Conservation (phyloP, 2,888 invertebrate species). For the Nymphalis c-album region DNA sequence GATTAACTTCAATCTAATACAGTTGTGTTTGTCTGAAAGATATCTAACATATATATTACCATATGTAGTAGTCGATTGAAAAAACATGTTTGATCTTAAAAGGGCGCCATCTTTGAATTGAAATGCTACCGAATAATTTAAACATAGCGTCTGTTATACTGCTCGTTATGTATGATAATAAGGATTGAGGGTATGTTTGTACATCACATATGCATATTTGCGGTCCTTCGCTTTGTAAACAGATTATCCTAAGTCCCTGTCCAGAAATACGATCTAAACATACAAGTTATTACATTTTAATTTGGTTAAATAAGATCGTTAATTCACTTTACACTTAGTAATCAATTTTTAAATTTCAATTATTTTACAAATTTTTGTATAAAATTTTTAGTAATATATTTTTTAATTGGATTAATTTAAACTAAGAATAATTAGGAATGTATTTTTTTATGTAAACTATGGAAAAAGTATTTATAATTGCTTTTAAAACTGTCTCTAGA, state of each 20-base stretch:
- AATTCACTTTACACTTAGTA: too few species aligned
- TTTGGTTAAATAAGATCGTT: neutral
- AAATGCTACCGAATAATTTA: constrained; percentile 30
- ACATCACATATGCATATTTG: constrained; percentile 35
- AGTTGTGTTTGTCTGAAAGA: too few species aligned
- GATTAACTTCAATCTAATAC: too few species aligned
- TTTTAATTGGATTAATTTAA: too few species aligned
- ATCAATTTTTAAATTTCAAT: too few species aligned
- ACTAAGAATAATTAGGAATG: too few species aligned
- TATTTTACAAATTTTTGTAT: too few species aligned
- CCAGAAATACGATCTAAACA: constrained; percentile 22
- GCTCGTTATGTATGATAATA: constrained; percentile 35
- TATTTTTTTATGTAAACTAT: neutral
- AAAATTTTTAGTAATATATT: too few species aligned
- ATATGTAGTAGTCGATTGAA: neutral
- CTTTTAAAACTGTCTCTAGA: constrained; percentile 13
- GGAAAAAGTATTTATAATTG: constrained; percentile 21
- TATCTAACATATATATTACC: too few species aligned
- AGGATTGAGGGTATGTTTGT: constrained; percentile 31
- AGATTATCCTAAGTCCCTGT: constrained; percentile 26
- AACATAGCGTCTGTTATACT: constrained; percentile 18
- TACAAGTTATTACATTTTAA: neutral
- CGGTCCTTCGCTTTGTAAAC: constrained; percentile 31
- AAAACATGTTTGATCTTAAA: too few species aligned
- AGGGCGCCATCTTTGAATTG: constrained; percentile 13